Percentiles rank a stretch among this genome's conserved stretches.
Evolutionary conservation across 1,140 invertebrate species (phyloP).

Genomic region (Luehdorfia chinensis): DNA sequence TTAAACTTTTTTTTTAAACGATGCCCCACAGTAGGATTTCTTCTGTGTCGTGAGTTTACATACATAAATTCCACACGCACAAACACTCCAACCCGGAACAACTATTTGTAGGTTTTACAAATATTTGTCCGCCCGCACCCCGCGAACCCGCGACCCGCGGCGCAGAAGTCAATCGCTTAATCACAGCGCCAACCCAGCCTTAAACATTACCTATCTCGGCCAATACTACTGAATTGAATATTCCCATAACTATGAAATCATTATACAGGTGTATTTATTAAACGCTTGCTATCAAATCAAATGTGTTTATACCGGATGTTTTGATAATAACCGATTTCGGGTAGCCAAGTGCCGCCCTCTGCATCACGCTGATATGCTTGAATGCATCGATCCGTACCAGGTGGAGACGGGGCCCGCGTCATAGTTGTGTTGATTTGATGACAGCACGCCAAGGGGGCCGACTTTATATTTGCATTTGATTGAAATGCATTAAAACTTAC

Average conservation of each 20-base stretch:
- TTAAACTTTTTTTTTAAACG: too few species aligned
- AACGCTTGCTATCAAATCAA: not conserved
- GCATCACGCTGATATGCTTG: not conserved
- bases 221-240: too few species aligned
- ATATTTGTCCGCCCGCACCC: too few species aligned
- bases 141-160: too few species aligned
- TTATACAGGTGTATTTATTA: not conserved
- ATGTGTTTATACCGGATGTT: not conserved
- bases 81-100: too few species aligned
- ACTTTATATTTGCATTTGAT: not conserved
- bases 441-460: constrained; percentile 5
- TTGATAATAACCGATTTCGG: constrained; percentile 13
- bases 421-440: not conserved
- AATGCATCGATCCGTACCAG: constrained; percentile 4
- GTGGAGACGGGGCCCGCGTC: not conserved
- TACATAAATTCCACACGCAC: too few species aligned
- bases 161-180: too few species aligned
- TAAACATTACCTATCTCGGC: not conserved
- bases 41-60: too few species aligned
- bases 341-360: not conserved
- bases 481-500: constrained; percentile 3
- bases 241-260: too few species aligned
- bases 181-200: too few species aligned
- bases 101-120: too few species aligned
- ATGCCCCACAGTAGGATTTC: too few species aligned